Base-by-base conservation (phyloP, 1,140 invertebrate genomes). In the Drosophila nannoptera region DNA sequence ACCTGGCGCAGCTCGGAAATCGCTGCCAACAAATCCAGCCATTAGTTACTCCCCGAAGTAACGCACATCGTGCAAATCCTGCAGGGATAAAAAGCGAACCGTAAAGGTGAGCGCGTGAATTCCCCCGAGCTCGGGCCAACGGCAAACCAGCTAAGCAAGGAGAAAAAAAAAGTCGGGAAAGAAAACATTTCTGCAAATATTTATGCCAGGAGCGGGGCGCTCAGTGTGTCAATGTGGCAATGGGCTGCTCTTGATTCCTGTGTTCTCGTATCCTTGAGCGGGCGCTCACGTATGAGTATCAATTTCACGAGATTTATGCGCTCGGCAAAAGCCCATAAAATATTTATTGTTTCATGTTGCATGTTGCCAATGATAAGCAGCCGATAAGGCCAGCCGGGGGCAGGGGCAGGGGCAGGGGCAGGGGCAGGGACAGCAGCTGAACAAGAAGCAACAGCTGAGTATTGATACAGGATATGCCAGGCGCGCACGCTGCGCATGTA, bases 321-420 rank as follows among this genome's bases (percentile, higher is more conserved):
- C 50, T 65, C 56, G 52, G 78, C 68, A 75, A 78, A 71, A 81
- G 72, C 72, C 75, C 73, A 78, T 82, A 82, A 82, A 84, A 83
- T 82, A 82, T 82, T 82, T 84, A 82, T 82, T 82, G 78, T 82
- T 83, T 78, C 78, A 78, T 82, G 73, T 77, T 81, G 53, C 73
- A 64, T 61, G 73, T 33, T 62, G 73, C 50, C 77, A 65, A 49
- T 80, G 77, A 80, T 80, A 80, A 80, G 77, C 71, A 50, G 52
- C 45, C 55, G 71, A 73, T 76, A 64, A 60, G 58, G 50, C 48
- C 29, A 22, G n/a, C 40, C 40, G 5, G 3, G 40, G n/a, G 35
- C 38, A 32, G 12, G 35, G n/a, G 31, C 22, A 12, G 12, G 74
- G 3, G 3, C 22, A 22, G n/a, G n/a, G n/a, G n/a, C n/a, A n/a